phyloP scores from a whole-genome alignment of 2,113 vertebrate genomes.

The Desmodus rotundus region DNA sequence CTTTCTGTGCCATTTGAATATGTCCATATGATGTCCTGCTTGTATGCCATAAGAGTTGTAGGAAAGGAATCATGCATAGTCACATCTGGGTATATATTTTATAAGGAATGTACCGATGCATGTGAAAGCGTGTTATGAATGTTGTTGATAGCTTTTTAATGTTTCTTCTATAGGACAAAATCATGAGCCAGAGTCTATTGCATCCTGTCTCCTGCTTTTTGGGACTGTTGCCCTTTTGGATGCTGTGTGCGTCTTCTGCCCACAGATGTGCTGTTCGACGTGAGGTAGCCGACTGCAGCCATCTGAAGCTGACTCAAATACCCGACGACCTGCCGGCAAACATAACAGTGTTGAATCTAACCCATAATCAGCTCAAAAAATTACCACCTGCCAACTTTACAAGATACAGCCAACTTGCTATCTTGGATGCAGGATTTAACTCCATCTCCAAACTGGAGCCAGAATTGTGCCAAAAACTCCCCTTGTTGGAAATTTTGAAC shows the following conservation, averaged over 20 bases:
- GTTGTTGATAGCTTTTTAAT: background rate
- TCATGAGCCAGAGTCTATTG: slow-evolving; percentile 53
- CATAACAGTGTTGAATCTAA: slow-evolving; percentile 88
- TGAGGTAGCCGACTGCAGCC: slow-evolving; percentile 90
- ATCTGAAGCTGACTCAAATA: slow-evolving; percentile 84
- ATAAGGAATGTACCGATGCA: background rate
- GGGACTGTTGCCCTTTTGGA: slow-evolving; percentile 55
- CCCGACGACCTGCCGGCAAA: slow-evolving; percentile 88
- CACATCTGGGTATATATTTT: background rate
- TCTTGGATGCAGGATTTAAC: slow-evolving; percentile 88
- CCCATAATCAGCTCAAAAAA: slow-evolving; percentile 87
- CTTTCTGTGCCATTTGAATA: background rate
- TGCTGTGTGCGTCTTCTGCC: slow-evolving; percentile 31
- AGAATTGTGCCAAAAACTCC: slow-evolving; percentile 83
- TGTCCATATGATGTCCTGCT: background rate
- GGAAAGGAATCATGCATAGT: background rate
- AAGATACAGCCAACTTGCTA: slow-evolving; percentile 82
- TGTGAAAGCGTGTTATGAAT: background rate
- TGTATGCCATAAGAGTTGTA: background rate
- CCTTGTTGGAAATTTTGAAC: slow-evolving; percentile 81
- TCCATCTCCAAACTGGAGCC: slow-evolving; percentile 82
- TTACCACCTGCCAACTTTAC: slow-evolving; percentile 79
- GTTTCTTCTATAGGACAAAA: slow-evolving; percentile 58
- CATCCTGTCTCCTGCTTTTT: slow-evolving; percentile 20
- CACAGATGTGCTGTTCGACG: slow-evolving; percentile 80